These are phyloP conservation scores for Donacobius atricapilla DNA, from an alignment of 2,113 vertebrate genomes.

Conservation along the genomic window DNA sequence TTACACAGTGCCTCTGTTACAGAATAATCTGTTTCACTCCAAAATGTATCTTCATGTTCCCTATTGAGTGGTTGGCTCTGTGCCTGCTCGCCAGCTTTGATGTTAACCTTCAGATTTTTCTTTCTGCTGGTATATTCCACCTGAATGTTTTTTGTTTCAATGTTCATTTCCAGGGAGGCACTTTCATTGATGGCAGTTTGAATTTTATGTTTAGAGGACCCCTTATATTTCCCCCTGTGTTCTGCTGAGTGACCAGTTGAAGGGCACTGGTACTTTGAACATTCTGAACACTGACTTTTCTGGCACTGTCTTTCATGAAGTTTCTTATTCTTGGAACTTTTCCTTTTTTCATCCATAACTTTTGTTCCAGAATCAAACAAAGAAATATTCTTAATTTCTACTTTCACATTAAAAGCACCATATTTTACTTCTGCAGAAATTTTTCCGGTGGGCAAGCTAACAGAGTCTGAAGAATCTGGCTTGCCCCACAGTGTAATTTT, in stretches of 20 bases:
- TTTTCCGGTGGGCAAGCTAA: slow-evolving; percentile 13
- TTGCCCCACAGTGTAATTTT: slow-evolving; percentile 66
- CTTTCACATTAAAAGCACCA: slow-evolving; percentile 61
- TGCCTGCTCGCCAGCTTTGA: slow-evolving; percentile 36
- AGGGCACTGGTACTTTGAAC: background rate
- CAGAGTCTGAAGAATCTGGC: background rate
- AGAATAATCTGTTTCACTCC: slow-evolving; percentile 46
- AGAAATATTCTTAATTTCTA: slow-evolving; percentile 74
- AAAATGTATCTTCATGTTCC: background rate
- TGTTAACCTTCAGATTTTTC: slow-evolving; percentile 56
- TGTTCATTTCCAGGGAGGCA: slow-evolving; percentile 60
- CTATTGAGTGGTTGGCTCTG: background rate
- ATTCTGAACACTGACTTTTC: slow-evolving; percentile 27
- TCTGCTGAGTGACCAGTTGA: background rate
- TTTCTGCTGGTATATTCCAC: slow-evolving; percentile 46
- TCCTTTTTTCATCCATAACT: slow-evolving; percentile 45
- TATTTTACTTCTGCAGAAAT: slow-evolving; percentile 72
- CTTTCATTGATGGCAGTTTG: background rate
- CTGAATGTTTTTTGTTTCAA: slow-evolving; percentile 53
- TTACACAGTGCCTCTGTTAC: slow-evolving; percentile 15
- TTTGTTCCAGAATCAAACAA: slow-evolving; percentile 49
- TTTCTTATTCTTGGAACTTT: slow-evolving; percentile 28
- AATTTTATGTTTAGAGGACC: background rate
- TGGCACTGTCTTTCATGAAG: background rate
- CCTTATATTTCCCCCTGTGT: background rate